Evolutionary conservation across 2,797 vertebrate species (phyloP).

Genomic region (Chaetodon trifasciatus): DNA sequence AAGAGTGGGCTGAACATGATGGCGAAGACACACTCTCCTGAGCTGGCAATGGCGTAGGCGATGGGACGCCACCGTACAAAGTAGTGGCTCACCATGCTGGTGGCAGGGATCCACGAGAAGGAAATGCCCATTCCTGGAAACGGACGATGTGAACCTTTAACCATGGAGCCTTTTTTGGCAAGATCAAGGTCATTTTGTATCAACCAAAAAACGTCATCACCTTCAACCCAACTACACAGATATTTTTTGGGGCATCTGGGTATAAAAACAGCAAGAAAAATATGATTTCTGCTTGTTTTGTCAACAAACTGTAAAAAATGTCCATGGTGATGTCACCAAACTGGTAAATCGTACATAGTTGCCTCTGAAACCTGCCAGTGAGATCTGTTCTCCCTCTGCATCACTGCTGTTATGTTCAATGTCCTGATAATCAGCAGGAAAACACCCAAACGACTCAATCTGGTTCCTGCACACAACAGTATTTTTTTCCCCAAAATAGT

Average conservation of each 20-base stretch:
- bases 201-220: not conserved
- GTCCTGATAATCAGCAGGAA: not conserved
- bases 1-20: slow-evolving; percentile 79
- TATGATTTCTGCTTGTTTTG: not conserved
- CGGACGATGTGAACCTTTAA: not conserved
- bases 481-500: not conserved
- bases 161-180: not conserved
- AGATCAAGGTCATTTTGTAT: not conserved
- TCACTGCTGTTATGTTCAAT: not conserved
- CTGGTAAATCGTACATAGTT: not conserved
- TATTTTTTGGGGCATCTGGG: too few relatives aligned
- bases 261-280: not conserved
- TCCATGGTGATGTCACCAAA: not conserved
- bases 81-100: slow-evolving; percentile 83
- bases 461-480: not conserved
- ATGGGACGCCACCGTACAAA: slow-evolving; percentile 81
- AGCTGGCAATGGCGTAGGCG: slow-evolving; percentile 81
- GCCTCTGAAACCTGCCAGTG: not conserved
- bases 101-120: slow-evolving; percentile 80
- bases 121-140: slow-evolving; percentile 75
- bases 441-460: not conserved
- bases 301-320: not conserved
- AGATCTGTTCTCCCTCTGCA: not conserved
- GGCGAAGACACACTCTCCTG: slow-evolving; percentile 82
- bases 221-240: not conserved